Percentiles rank a stretch among this genome's conserved stretches.
These are phyloP conservation scores for Acomys russatus DNA, from an alignment of 2,797 vertebrate species.

Conservation along the genomic window DNA sequence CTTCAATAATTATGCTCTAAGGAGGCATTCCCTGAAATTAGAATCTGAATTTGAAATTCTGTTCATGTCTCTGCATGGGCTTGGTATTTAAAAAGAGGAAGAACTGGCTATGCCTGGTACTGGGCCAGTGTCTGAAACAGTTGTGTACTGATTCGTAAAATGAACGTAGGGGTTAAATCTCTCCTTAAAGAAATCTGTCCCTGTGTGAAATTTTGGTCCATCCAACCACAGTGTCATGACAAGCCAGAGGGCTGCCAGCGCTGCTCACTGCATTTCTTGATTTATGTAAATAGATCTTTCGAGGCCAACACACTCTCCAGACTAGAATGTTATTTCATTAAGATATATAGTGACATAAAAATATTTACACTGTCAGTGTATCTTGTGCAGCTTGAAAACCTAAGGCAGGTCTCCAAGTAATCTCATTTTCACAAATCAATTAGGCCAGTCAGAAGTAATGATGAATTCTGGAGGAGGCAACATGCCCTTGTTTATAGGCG, in stretches of 20 bases:
- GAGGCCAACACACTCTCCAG: conserved; percentile 62
- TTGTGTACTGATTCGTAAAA: conserved; percentile 58
- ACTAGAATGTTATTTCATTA: conserved; percentile 77
- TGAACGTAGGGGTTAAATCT: conserved; percentile 55
- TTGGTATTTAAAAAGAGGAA: conserved; percentile 41
- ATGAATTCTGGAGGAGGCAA: conserved; percentile 26
- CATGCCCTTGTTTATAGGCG: conserved; percentile 58
- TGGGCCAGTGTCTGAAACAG: conserved; percentile 38
- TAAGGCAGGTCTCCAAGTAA: conserved; percentile 64
- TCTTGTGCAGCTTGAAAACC: conserved; percentile 73
- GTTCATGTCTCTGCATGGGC: neutral
- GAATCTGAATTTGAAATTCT: conserved; percentile 55
- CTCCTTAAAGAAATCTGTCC: conserved; percentile 66
- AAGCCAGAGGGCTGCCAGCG: conserved; percentile 53
- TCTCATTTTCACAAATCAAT: conserved; percentile 60
- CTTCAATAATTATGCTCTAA: conserved; percentile 21
- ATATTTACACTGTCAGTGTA: conserved; percentile 78
- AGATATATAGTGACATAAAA: conserved; percentile 78
- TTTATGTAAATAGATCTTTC: conserved; percentile 75
- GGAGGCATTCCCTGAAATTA: conserved; percentile 59
- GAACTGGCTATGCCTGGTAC: neutral
- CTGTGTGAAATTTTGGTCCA: conserved; percentile 57
- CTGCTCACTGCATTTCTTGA: conserved; percentile 25
- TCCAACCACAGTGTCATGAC: conserved; percentile 16
- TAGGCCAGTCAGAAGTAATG: conserved; percentile 52